Conservation (phyloP, 2,797 vertebrate species). For the Phataginus tetradactyla region DNA sequence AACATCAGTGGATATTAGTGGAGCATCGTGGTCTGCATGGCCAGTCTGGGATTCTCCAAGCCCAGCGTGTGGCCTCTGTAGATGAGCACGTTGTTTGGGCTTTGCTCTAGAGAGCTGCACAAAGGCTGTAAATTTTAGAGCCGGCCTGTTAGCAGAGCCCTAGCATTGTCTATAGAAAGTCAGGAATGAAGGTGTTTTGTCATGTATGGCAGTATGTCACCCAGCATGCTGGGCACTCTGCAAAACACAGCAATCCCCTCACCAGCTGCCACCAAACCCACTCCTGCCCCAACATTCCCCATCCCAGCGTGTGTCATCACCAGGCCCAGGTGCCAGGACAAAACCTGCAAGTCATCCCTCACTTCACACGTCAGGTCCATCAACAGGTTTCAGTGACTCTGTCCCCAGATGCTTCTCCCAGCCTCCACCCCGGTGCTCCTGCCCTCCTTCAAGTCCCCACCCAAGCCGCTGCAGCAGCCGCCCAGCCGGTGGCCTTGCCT, state of each 20-base stretch:
- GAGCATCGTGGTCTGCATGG: rapidly evolving
- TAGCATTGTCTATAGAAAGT: neutral
- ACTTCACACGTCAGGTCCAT: neutral
- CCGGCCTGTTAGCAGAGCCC: neutral
- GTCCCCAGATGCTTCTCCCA: neutral
- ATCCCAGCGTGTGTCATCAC: neutral
- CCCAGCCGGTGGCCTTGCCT: neutral
- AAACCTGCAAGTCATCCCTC: neutral
- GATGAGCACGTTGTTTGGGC: neutral
- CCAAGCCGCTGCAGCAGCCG: neutral
- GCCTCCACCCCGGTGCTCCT: neutral
- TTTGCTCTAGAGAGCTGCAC: neutral
- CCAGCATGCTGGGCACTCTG: neutral
- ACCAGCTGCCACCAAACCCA: neutral
- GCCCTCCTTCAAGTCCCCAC: too few relatives aligned
- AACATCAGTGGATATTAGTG: neutral
- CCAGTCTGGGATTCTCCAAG: neutral
- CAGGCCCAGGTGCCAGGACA: neutral
- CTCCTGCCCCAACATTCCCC: neutral
- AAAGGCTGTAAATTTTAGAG: neutral
- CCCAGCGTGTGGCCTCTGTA: neutral
- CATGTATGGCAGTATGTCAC: neutral
- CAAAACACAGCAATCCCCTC: neutral
- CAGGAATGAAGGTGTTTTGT: neutral
- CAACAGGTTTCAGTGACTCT: neutral